A percentile compares a stretch with the other conserved stretches of the same genome.
Conservation (phyloP, 2,888 invertebrate species). For the Rotaria socialis region DNA sequence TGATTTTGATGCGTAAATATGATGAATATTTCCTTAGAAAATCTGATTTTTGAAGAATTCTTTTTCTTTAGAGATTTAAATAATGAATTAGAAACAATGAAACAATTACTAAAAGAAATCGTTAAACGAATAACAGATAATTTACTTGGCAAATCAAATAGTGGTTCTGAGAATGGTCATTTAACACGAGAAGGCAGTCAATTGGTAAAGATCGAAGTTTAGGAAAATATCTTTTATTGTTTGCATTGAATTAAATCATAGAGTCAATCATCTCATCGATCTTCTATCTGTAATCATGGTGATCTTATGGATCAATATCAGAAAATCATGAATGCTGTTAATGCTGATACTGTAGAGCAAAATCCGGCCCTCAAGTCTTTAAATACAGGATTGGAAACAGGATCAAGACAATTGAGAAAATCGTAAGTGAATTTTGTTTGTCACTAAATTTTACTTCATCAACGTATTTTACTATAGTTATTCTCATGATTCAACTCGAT, state of each 20-base stretch:
- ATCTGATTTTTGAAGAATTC: too few species aligned
- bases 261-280: neutral
- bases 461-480: neutral
- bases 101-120: slow-evolving; percentile 40
- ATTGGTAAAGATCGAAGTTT: neutral
- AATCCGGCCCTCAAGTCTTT: neutral
- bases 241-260: neutral
- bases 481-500: neutral
- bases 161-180: neutral
- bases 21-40: too few species aligned
- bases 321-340: neutral
- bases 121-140: slow-evolving; percentile 44
- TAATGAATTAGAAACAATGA: slow-evolving; percentile 45
- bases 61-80: slow-evolving; percentile 42
- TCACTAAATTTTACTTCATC: neutral
- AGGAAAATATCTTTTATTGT: neutral
- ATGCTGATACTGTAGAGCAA: neutral
- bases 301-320: slow-evolving; percentile 29
- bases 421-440: neutral
- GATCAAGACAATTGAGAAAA: neutral
- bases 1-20: slow-evolving; percentile 8
- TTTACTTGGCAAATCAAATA: slow-evolving; percentile 34
- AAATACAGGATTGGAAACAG: neutral
- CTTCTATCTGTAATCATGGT: neutral
- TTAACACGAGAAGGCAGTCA: neutral